Percentiles rank a stretch among this genome's conserved stretches.
Evolutionary conservation across 2,888 invertebrate genomes (phyloP).

Genomic region (Nemapogon koenigi): DNA sequence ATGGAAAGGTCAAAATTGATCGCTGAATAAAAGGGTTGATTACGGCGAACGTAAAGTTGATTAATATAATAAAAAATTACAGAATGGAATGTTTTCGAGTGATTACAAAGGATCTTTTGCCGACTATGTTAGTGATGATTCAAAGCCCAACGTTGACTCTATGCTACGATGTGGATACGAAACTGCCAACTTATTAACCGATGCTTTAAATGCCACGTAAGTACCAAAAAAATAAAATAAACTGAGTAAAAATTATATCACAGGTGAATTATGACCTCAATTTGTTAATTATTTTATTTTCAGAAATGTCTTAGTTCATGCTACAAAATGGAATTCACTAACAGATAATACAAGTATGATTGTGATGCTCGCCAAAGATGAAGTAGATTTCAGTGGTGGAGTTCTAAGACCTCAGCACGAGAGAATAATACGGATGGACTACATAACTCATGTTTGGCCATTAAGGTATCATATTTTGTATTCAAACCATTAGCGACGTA

Average conservation of each 20-base stretch:
- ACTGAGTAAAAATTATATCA: too few relatives aligned
- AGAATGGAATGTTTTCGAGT: conserved; percentile 4
- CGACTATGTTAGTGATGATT: conserved; percentile 33
- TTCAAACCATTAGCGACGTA: too few relatives aligned
- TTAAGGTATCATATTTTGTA: conserved; percentile 32
- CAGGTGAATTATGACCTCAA: too few relatives aligned
- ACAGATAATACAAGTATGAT: conserved; percentile 36
- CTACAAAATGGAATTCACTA: conserved; percentile 14
- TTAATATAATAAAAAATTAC: too few relatives aligned
- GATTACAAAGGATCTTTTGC: conserved; percentile 33
- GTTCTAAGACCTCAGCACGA: conserved; percentile 27
- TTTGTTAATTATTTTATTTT: too few relatives aligned
- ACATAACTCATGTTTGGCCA: conserved; percentile 36
- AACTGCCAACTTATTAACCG: conserved; percentile 28
- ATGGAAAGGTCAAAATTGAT: too few relatives aligned
- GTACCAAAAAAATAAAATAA: too few relatives aligned
- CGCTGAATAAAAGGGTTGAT: too few relatives aligned
- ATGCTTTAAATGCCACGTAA: conserved; percentile 38
- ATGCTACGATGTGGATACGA: conserved; percentile 32
- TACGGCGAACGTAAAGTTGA: too few relatives aligned
- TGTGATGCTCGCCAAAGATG: conserved; percentile 25
- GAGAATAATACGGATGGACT: conserved; percentile 30
- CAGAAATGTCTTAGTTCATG: not conserved
- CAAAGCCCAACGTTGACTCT: conserved; percentile 31
- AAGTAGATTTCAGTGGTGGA: conserved; percentile 33